Conservation (phyloP, 2,113 vertebrate species). For the Mesembrinibis cayennensis region DNA sequence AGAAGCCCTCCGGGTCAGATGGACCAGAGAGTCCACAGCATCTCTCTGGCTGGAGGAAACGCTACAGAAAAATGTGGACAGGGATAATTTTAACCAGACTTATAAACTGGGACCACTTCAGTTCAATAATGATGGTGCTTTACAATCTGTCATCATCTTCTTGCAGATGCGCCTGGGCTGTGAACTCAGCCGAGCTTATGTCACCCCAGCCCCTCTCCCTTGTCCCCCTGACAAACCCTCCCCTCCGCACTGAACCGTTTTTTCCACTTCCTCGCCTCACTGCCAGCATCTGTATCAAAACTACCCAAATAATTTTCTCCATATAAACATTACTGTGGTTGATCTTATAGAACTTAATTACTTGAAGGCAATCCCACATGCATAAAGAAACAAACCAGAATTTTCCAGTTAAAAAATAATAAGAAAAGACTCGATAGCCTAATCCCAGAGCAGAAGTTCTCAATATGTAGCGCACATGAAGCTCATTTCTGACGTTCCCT, state of each 20-base stretch:
- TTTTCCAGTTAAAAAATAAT: background rate
- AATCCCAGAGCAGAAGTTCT: background rate
- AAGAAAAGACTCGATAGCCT: background rate
- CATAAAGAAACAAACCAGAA: background rate
- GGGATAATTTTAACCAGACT: background rate
- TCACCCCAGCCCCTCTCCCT: background rate
- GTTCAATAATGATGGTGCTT: background rate
- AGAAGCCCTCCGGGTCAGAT: accelerated
- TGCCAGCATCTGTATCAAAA: background rate
- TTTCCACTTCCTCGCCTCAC: background rate
- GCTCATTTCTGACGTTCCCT: background rate
- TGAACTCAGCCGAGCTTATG: background rate
- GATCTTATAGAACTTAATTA: background rate
- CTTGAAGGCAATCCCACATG: background rate
- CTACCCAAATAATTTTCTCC: background rate
- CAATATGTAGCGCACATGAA: background rate
- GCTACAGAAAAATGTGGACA: background rate
- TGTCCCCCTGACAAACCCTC: background rate
- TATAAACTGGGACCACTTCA: background rate
- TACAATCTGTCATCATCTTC: background rate
- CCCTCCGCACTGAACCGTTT: background rate
- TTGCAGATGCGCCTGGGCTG: background rate
- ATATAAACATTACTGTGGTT: background rate
- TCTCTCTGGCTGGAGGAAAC: background rate
- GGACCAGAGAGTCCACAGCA: accelerated